Evolutionary conservation across 1,140 invertebrate genomes (phyloP), one percentile per base, ranked within the genome.

Genomic region (Plutomurus gul): DNA sequence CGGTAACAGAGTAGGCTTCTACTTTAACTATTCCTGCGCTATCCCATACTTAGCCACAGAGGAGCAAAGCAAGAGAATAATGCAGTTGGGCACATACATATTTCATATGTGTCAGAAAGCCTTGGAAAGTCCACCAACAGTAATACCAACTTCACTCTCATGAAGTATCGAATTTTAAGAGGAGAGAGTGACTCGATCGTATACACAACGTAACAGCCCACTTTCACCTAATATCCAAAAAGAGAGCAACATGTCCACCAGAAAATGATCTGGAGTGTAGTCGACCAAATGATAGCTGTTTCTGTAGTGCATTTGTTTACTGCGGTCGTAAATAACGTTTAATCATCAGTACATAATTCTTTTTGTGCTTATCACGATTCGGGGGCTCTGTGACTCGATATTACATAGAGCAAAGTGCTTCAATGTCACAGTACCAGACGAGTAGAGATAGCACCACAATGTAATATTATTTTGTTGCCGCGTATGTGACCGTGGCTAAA

Each of bases 331-430:
- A 65, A 65, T 65, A 27, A 16, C 16, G 30, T 30, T 18, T 30
- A 65, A 65, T 65, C 56, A 65, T 65, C 56, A 65, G 56, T 30
- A 65, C 56, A 65, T 65, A 33, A 65, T 65, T 65, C 56, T 65
- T 65, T 25, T 65, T 65, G 56, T 27, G 27, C 56, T 65, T 65
- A 65, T 65, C 56, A 65, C 30, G 56, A 36, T 33, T 65, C 27
- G 27, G 27, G 1, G 39, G 7, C n/a, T 43, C 39, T 43, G 39
- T 43, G 39, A 13, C 39, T 43, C 10, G 2, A 43, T 10, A 13
- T 43, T 43, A 10, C 39, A 13, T 13, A 13, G n/a, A 43, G n/a
- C 39, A 13, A 10, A 2, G 39, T 13, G n/a, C 10, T 43, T 13
- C 39, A 43, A 43, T 43, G 39, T 10, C 11, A 43, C 39, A 43